Evolutionary conservation across 2,797 vertebrate genomes (phyloP).

Genomic region (Pipistrellus pygmaeus): DNA sequence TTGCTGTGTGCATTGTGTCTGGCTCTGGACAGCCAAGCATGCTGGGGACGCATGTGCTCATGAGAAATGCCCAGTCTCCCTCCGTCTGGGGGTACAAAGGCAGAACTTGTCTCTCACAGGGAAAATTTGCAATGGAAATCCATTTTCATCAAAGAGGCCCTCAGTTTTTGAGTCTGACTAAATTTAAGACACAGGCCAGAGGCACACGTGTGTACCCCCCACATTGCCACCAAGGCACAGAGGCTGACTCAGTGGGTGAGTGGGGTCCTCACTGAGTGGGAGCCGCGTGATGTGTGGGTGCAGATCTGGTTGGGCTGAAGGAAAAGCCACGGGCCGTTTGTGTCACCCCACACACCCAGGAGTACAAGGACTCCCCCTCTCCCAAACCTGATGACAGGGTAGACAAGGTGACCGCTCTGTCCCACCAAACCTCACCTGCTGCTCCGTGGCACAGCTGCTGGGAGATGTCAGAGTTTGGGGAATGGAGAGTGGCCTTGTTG

Average conservation of each 20-base stretch:
- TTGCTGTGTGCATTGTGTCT: background rate
- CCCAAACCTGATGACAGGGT: no score
- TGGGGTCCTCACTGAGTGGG: fast-evolving
- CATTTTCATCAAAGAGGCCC: background rate
- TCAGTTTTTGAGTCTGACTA: background rate
- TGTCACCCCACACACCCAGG: background rate
- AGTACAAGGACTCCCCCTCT: no score
- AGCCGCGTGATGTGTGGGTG: background rate
- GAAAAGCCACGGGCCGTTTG: fast-evolving
- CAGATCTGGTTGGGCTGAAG: background rate
- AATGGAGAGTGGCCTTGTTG: fast-evolving
- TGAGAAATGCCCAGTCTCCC: background rate
- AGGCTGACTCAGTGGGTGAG: fast-evolving
- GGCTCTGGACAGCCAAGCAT: background rate
- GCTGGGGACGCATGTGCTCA: fast-evolving
- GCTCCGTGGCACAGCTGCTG: fast-evolving
- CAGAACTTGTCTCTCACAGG: background rate
- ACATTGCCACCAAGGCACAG: background rate
- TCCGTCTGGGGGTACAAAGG: no score
- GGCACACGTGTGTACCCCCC: background rate
- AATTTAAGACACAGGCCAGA: background rate
- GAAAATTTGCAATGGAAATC: fast-evolving
- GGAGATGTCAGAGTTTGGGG: no score
- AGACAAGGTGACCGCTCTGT: background rate
- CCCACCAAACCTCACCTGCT: background rate